phyloP scores from a whole-genome alignment of 2,113 vertebrate genomes.

The Neoarius graeffei region DNA sequence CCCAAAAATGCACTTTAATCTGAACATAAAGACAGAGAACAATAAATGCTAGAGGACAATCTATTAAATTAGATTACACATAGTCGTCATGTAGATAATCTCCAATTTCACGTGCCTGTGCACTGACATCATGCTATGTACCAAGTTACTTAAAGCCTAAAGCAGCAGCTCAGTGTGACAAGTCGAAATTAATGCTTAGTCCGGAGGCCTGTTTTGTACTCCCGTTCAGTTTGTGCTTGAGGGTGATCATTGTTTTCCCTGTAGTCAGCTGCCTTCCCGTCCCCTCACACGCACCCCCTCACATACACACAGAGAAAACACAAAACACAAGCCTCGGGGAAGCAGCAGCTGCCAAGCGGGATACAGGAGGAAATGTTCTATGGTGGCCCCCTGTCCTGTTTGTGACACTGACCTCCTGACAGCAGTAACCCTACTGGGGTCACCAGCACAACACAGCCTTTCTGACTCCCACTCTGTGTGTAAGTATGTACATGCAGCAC shows the following conservation, averaged over 20 bases:
- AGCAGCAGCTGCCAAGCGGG: slow-evolving; percentile 66
- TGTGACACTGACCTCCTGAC: slow-evolving; percentile 65
- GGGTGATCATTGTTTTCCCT: slow-evolving; percentile 43
- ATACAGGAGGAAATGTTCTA: slow-evolving; percentile 59
- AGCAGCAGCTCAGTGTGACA: slow-evolving; percentile 18
- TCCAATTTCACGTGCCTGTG: not conserved
- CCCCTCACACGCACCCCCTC: not conserved
- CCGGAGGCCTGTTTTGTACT: slow-evolving; percentile 11
- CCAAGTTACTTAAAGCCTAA: not conserved
- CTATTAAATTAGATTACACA: not conserved
- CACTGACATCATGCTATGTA: not conserved
- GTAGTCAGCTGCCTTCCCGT: slow-evolving; percentile 14
- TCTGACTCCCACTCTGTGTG: slow-evolving; percentile 44
- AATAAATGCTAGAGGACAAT: not conserved
- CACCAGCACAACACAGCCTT: slow-evolving; percentile 60
- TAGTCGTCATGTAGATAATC: not conserved
- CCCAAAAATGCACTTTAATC: not conserved
- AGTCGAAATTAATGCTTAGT: slow-evolving; percentile 18
- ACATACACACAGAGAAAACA: slow-evolving; percentile 13
- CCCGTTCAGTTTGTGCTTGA: slow-evolving; percentile 21
- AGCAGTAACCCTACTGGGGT: slow-evolving; percentile 59
- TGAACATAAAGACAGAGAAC: not conserved
- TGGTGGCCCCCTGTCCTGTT: slow-evolving; percentile 62
- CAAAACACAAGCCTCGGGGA: slow-evolving; percentile 36
- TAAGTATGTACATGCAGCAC: not conserved